A percentile compares a stretch with the other conserved stretches of the same genome.
These are phyloP conservation scores for Agriotes lineatus DNA, from an alignment of 2,888 invertebrate genomes.

Conservation along the genomic window DNA sequence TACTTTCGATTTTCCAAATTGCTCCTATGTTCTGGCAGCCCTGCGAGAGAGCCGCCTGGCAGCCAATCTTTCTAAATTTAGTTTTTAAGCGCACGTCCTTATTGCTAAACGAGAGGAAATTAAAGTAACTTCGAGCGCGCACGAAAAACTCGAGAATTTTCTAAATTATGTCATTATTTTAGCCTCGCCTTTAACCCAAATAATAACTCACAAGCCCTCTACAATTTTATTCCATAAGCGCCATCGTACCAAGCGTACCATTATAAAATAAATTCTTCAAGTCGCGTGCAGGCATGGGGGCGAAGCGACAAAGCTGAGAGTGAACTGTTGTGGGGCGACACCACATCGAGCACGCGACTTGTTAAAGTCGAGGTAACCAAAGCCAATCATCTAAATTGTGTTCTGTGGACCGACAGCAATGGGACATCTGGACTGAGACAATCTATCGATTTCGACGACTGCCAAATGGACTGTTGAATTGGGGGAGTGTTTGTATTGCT, in stretches of 20 bases:
- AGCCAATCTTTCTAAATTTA: neutral
- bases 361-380: slow-evolving; percentile 35
- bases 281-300: slow-evolving; percentile 35
- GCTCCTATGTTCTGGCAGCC: too few species aligned
- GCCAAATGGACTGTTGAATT: slow-evolving; percentile 33
- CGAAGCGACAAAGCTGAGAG: slow-evolving; percentile 36
- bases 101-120: slow-evolving; percentile 7
- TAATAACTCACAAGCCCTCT: slow-evolving; percentile 22
- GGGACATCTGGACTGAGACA: slow-evolving; percentile 26
- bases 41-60: neutral
- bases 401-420: slow-evolving; percentile 24
- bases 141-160: slow-evolving; percentile 11
- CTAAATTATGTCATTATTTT: slow-evolving; percentile 20
- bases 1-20: too few species aligned
- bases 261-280: slow-evolving; percentile 42
- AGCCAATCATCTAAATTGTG: slow-evolving; percentile 36
- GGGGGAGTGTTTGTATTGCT: slow-evolving; percentile 31
- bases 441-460: slow-evolving; percentile 35
- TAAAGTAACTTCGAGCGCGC: slow-evolving; percentile 2
- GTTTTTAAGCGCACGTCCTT: neutral
- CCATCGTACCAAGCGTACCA: slow-evolving; percentile 41
- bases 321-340: slow-evolving; percentile 35
- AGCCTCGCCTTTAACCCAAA: slow-evolving; percentile 18
- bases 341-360: slow-evolving; percentile 35
- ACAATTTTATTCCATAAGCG: slow-evolving; percentile 24